phyloP scores from a whole-genome alignment of 1,140 invertebrate genomes.

The Camponotus pennsylvanicus region DNA sequence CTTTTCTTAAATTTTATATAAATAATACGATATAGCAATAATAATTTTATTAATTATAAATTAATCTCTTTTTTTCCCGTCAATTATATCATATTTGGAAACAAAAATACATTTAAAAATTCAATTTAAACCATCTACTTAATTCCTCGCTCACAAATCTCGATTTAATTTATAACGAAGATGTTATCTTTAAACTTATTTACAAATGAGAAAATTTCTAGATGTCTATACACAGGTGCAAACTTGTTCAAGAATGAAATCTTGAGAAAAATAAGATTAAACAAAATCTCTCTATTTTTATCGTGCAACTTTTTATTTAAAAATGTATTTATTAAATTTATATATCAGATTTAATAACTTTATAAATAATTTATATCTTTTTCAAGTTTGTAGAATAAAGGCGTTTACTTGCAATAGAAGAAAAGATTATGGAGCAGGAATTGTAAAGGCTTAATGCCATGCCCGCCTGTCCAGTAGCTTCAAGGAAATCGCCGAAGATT shows the following conservation, averaged over 20 bases:
- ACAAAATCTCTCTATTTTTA: no score
- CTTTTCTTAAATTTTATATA: no score
- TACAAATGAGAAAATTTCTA: neutral
- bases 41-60: neutral
- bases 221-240: neutral
- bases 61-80: neutral
- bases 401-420: slow-evolving; percentile 80
- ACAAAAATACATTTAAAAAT: neutral
- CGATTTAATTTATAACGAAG: neutral
- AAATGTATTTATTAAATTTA: slow-evolving; percentile 8
- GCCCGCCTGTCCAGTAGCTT: slow-evolving; percentile 80
- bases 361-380: neutral
- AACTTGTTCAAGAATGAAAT: neutral
- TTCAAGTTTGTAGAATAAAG: neutral
- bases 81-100: neutral
- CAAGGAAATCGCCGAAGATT: slow-evolving; percentile 82
- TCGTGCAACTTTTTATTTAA: neutral
- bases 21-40: neutral
- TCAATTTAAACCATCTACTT: neutral
- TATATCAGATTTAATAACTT: neutral
- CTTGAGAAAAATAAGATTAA: neutral
- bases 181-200: neutral
- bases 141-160: neutral
- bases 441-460: slow-evolving; percentile 82
- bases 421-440: slow-evolving; percentile 83